Base-by-base conservation (phyloP, 2,113 vertebrate genomes). In the Oophaga pumilio region DNA sequence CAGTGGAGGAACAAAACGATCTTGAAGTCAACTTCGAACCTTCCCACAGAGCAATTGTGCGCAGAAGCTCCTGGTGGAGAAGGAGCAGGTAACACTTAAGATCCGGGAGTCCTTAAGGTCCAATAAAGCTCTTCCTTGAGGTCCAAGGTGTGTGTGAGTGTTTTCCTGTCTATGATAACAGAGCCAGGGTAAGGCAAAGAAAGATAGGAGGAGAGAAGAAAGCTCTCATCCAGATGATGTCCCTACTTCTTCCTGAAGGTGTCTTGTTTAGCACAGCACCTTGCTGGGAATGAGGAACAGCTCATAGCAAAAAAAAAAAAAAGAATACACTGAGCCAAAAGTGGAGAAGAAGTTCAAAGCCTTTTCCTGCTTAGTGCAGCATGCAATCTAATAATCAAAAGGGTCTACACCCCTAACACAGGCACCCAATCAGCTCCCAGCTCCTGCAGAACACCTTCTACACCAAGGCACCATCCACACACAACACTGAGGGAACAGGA, bases 341-440 rank as follows among this genome's bases (percentile, higher is more conserved):
- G 96, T 96, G 95, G 96, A 91, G 95, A 95, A 96, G 96, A 95
- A 96, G 96, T 97, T 97, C 95, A 97, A 97, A 98, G 97, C 96
- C 71, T 76, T 49, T 95, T 94, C 95, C 96, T 96, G 97, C 94
- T 95, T 94, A 90, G 94, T 94, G 95, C 94, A 80, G 95, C 95
- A 95, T 93, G 95, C 96, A 93, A 96, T 96, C 96, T 97, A 97
- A 97, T 96, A 96, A 96, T 96, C 95, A 94, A 94, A 94, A 96
- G 97, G 97, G 97, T 96, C 92, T 93, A 96, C 97, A 94, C 94
- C 87, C 90, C 94, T 94, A 94, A 95, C 95, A 96, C 94, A 95
- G 89, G 91, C 96, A 90, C 95, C 96, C 97, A 98, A 98, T 98
- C 96, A 97, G 97, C 96, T 89, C 71, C 89, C 62, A 85, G 91